Base-by-base conservation (phyloP, 1,140 invertebrate genomes). In the Trissolcus basalis region DNA sequence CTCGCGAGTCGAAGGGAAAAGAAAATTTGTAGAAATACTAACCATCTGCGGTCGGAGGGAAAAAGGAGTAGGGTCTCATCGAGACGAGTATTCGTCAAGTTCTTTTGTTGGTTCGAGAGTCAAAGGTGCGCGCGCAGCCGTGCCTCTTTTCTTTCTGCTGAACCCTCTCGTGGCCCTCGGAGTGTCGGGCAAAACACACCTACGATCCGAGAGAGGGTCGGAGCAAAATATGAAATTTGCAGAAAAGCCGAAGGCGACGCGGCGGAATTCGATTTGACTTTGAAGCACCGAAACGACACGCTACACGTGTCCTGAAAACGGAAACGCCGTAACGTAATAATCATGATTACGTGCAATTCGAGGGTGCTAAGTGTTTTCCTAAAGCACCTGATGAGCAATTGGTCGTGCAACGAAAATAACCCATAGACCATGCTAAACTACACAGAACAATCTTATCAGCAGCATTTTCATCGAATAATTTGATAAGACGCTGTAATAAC, bases 91-190 rank as follows among this genome's bases (percentile, higher is more conserved):
- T 56, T 50, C 68, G 68, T 71, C 68, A 58, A 63, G 60, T 49
- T 44, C 64, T 63, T 60, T 60, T 61, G 72, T 69, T 64, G 49
- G 16, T 69, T 69, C 58, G 67, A 70, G 67, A 67, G 55, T 60
- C 19, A 41, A 51, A 36, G 32, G 45, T 55, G 59, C 61, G 27
- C 50, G 51, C 50, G 51, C 59, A 55, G 13, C 27, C 53, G 36
- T 6, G 12, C 53, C 58, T 56, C 61, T 63, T 43, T 76, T 49
- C 33, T 65, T 59, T 59, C 19, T 48, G 13, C 13, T 0, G 33
- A 60, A 32, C 35, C 58, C 16, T 53, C 15, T 47, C 19, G 13
- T 12, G 6, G 45, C 58, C 43, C 61, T 56, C 56, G 19, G 36
- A 49, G 35, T 60, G 45, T 51, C 47, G 35, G 33, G 54, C 44